Conservation (phyloP, 1,140 invertebrate genomes). For the Zaprionus capensis region DNA sequence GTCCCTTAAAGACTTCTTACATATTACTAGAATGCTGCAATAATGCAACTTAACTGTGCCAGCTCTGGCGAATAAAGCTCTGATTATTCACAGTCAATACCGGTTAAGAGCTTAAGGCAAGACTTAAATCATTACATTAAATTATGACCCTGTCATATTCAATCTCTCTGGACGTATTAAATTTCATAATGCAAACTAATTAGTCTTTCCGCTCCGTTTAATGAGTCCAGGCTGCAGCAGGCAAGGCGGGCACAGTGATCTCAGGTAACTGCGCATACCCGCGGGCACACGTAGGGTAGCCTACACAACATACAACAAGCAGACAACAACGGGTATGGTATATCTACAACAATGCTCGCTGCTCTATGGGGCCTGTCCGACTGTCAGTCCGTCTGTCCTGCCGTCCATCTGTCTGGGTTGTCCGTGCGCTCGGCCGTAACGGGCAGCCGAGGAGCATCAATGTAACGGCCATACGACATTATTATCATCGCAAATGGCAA, state of each 20-base stretch:
- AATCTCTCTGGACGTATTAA: no score
- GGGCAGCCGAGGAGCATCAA: conserved; percentile 58
- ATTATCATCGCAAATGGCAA: conserved; percentile 82
- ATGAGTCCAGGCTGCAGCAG: no score
- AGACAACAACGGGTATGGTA: conserved; percentile 28
- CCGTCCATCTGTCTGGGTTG: conserved; percentile 11
- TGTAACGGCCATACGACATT: conserved; percentile 81
- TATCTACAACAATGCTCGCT: conserved; percentile 17
- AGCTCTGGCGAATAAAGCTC: no score
- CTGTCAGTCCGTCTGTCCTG: neutral
- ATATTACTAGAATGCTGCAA: no score
- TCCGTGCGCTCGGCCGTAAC: conserved; percentile 35
- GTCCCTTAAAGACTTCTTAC: no score
- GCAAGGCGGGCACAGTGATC: neutral
- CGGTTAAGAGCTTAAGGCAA: no score
- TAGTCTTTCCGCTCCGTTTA: no score
- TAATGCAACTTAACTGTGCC: no score
- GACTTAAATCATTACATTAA: no score
- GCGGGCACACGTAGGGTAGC: conserved; percentile 1
- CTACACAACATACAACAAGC: neutral
- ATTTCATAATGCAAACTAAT: no score
- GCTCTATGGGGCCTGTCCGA: neutral
- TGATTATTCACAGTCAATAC: no score
- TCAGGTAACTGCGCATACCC: neutral
- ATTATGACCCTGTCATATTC: no score